Conservation (phyloP, 2,888 invertebrate species). For the Loripinus fragilis region DNA sequence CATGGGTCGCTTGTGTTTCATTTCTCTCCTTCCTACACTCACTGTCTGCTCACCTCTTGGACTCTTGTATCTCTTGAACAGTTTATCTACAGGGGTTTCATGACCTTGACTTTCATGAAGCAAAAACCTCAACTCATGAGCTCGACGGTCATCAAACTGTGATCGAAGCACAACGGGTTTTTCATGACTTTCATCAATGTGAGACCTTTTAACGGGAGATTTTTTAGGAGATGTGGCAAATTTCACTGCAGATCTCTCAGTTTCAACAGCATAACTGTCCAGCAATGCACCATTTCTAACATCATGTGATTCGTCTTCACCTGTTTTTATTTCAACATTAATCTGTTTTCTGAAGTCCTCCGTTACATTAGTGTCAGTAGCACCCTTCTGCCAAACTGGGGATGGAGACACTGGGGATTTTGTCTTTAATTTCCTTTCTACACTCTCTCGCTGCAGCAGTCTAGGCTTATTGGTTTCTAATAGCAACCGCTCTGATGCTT, state of each 20-base stretch:
- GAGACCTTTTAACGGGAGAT: slow-evolving; percentile 21
- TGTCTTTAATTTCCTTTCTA: slow-evolving; percentile 60
- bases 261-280: slow-evolving; percentile 62
- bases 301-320: slow-evolving; percentile 32
- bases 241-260: slow-evolving; percentile 49
- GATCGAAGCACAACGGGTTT: not conserved
- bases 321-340: slow-evolving; percentile 36
- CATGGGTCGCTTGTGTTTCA: slow-evolving; percentile 43
- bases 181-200: not conserved
- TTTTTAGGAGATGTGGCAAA: slow-evolving; percentile 27
- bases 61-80: slow-evolving; percentile 53
- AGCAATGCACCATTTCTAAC: slow-evolving; percentile 40
- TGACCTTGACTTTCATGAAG: slow-evolving; percentile 32
- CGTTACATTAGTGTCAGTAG: not conserved
- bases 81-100: slow-evolving; percentile 54
- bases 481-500: slow-evolving; percentile 63
- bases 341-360: slow-evolving; percentile 30
- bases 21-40: slow-evolving; percentile 28
- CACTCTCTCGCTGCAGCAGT: slow-evolving; percentile 60
- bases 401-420: slow-evolving; percentile 21
- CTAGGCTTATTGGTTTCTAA: slow-evolving; percentile 61
- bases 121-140: slow-evolving; percentile 12
- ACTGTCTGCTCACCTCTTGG: slow-evolving; percentile 33
- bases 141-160: slow-evolving; percentile 34
- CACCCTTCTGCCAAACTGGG: not conserved